Base-by-base conservation (phyloP, 2,888 invertebrate species). In the Hanleya hanleyi region DNA sequence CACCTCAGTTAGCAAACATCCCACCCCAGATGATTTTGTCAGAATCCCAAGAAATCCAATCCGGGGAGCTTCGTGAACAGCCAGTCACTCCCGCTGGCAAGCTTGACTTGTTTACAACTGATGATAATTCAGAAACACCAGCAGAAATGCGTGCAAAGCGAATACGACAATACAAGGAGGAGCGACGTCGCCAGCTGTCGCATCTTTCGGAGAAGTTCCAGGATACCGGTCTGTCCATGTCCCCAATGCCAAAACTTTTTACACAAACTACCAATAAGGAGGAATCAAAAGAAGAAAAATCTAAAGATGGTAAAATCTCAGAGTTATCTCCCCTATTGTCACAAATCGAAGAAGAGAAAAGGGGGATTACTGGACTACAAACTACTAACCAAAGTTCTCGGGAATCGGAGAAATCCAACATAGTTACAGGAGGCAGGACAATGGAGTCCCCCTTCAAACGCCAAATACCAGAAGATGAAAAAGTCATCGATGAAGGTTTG, bases 161-260 rank as follows among this genome's bases (percentile, higher is more conserved):
- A 87, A 94, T 94, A 84, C 93, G 93, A 83, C 93, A 93, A 83
- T 95, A 94, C 90, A 95, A 95, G 88, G 95, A 95, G 85, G 94
- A 95, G 87, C 92, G 95, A 70, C 92, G 94, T 76, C 93, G 92
- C 83, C 94, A 95, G 89, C 91, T 95, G 76, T 94, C 93, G 49
- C 93, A 77, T 51, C 75, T 83, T 49, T 76, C 80, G 18, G 76
- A 72, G 15, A 75, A 70, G 49, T 78, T 82, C 71, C 64, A 64
- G 35, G 35, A 64, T 9, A 15, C 47, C 47, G 12, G 12, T 15
- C n/a, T n/a, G n/a, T n/a, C n/a, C 47, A 41, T 15, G n/a, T 35
- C 64, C 9, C 64, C 35, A 3, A 35, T 64, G 9, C 22, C 64
- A 1, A 64, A 64, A 18, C 33, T 26, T 33, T 49, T 50, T 32